Conservation (phyloP, 2,797 vertebrate genomes). For the Philypnodon macrostomus region DNA sequence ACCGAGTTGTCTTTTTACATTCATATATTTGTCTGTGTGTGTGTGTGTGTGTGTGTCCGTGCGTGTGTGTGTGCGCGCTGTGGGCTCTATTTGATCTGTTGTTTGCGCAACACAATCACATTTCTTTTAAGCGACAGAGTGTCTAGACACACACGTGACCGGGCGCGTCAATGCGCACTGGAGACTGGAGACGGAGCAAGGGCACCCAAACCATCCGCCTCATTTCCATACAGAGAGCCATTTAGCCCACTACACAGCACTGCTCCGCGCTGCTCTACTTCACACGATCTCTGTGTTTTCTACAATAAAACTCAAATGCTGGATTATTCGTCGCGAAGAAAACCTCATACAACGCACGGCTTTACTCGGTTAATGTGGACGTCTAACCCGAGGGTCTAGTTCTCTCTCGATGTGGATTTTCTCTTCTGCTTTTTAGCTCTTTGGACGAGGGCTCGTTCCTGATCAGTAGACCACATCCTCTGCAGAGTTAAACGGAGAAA, state of each 20-base stretch:
- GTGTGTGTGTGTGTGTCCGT: constrained; percentile 5
- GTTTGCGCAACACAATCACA: constrained; percentile 94
- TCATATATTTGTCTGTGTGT: not conserved
- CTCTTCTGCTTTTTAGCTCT: constrained; percentile 15
- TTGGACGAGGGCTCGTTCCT: constrained; percentile 36
- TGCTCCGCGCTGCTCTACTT: constrained; percentile 51
- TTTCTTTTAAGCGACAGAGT: constrained; percentile 94
- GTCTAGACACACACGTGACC: constrained; percentile 97
- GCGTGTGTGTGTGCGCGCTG: constrained; percentile 37
- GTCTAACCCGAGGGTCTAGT: constrained; percentile 40
- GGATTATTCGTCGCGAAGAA: constrained; percentile 59
- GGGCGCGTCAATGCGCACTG: constrained; percentile 88
- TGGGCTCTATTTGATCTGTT: constrained; percentile 85
- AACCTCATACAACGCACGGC: constrained; percentile 32
- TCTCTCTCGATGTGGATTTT: constrained; percentile 14
- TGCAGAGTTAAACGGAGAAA: constrained; percentile 43
- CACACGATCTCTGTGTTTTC: not conserved
- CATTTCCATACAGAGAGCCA: constrained; percentile 58
- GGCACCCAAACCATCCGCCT: constrained; percentile 74
- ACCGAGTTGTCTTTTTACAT: constrained; percentile 9
- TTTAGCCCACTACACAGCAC: constrained; percentile 50
- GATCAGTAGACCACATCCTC: constrained; percentile 45
- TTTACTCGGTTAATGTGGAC: constrained; percentile 46
- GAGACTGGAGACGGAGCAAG: constrained; percentile 75
- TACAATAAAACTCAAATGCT: constrained; percentile 56